Base-by-base conservation (phyloP, 2,113 vertebrate species). In the Caloenas nicobarica region DNA sequence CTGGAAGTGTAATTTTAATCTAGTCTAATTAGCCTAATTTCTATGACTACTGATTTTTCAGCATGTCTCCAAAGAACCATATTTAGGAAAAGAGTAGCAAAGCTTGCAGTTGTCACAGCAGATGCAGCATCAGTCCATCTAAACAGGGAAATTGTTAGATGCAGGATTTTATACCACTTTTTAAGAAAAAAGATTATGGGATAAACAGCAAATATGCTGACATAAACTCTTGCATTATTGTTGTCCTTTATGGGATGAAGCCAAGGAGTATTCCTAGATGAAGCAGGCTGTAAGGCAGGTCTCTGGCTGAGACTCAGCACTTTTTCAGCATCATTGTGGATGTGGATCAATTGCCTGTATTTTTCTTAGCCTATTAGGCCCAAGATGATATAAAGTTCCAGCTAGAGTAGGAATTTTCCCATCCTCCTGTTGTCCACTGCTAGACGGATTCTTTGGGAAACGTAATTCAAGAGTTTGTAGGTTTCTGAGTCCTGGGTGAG, bases 21-120 rank as follows among this genome's bases (percentile, higher is more conserved):
- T 85, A 48, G 65, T 62, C 73, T 87, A 79, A 96, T 96, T 91
- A 71, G 81, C 23, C 53, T 76, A 89, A 94, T 95, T 92, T 90
- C 46, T 78, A 10, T 62, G 76, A 82, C 86, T 92, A 68, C 42
- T 71, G 56, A 83, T 54, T 92, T 95, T 91, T 73, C 81, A 92
- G 54, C n/a, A 4, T 56, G 71, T 83, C 44, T 87, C 76, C 61
- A 29, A 88, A 88, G 69, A 85, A 51, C 57, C n/a, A 3, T 26
- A 76, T 84, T 86, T 79, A 69, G 69, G 38, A 60, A 91, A 86
- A 79, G 7, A 64, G 83, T 31, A 64, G 64, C 42, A 91, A 58
- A 71, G 64, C 57, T 71, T 91, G 46, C 83, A 71, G 65, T 95
- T 91, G 33, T 70, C 57, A 65, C 34, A 89, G 70, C 84, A 95